Conservation (phyloP, 2,888 invertebrate genomes). For the Leptinotarsa rubiginosa region DNA sequence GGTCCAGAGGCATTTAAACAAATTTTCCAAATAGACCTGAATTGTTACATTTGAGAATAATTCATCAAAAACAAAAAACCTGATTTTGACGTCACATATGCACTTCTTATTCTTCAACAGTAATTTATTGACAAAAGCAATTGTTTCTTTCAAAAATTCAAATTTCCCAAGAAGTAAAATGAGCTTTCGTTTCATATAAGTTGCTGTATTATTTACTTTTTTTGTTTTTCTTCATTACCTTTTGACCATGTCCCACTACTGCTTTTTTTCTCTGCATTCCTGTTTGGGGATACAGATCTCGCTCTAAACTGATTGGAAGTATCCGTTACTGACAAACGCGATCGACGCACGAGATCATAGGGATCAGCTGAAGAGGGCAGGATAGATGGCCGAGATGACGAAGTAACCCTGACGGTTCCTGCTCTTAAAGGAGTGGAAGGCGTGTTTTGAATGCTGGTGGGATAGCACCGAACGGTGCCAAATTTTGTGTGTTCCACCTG, state of each 20-base stretch:
- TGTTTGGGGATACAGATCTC: constrained; percentile 67
- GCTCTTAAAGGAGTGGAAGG: constrained; percentile 67
- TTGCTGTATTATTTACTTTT: constrained; percentile 40
- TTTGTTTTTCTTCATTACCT: constrained; percentile 58
- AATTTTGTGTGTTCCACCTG: constrained; percentile 65
- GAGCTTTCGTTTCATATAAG: too few relatives aligned
- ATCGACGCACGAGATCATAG: constrained; percentile 85
- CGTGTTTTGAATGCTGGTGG: constrained; percentile 55
- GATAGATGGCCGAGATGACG: constrained; percentile 75
- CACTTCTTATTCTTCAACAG: too few relatives aligned
- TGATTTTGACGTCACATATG: too few relatives aligned
- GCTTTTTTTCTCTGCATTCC: constrained; percentile 47
- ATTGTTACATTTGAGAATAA: too few relatives aligned
- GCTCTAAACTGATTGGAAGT: constrained; percentile 59
- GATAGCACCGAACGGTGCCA: constrained; percentile 72
- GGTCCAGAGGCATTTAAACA: too few relatives aligned
- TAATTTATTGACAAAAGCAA: too few relatives aligned
- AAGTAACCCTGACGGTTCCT: constrained; percentile 74
- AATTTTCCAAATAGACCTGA: too few relatives aligned
- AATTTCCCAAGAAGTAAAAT: too few relatives aligned
- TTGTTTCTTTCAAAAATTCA: too few relatives aligned
- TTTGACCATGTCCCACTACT: constrained; percentile 50
- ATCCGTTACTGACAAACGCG: constrained; percentile 75
- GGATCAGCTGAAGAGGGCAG: constrained; percentile 75
- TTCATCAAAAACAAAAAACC: too few relatives aligned